Base-by-base conservation (phyloP, 1,140 invertebrate species). In the Leptinotarsa lineolata region DNA sequence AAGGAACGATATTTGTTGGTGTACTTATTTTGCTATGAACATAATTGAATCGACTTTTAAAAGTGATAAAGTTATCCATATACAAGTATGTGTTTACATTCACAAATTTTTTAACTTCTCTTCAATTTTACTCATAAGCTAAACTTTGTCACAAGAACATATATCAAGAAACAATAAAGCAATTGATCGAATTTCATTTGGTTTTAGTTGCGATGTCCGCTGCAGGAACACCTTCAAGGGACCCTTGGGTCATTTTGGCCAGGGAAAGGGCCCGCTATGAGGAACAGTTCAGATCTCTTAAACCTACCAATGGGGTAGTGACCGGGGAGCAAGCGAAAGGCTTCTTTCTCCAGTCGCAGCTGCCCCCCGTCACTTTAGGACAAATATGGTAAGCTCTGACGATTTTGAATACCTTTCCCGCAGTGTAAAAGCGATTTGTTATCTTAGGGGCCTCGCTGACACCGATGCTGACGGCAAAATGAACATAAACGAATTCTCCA, bases 391-490 rank as follows among this genome's bases (percentile, higher is more conserved):
- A 86, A 87, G 86, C 30, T 39, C 8, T 39, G 30, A 39, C 30
- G 8, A 39, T 11, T 39, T 39, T 39, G 3, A 39, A 39, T 5
- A 39, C 30, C 30, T 30, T 0, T 30, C 30, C 30, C 8, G 2
- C 30, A 39, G 30, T 39, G 8, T 39, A 11, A 16, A 66, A 66
- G 8, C 30, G 30, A 70, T 70, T 63, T 65, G 64, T 59, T 73
- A 85, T 86, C 30, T 65, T 80, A 96, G 95, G 95, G 88, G 89
- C 61, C 85, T 99, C 60, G 96, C 97, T 18, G 97, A 99, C 86
- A 94, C 95, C 67, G 96, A 99, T 87, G 91, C 93, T 59, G 97
- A 99, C 91, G 97, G 97, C 0, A 96, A 95, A 87, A 94, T 99
- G 91, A 94, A 99, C 85, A 91, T 96, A 64, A 93, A 94, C 82